Evolutionary conservation across 2,888 invertebrate genomes (phyloP), one percentile per base, ranked within the genome.

Genomic region (Agrotis exclamationis): DNA sequence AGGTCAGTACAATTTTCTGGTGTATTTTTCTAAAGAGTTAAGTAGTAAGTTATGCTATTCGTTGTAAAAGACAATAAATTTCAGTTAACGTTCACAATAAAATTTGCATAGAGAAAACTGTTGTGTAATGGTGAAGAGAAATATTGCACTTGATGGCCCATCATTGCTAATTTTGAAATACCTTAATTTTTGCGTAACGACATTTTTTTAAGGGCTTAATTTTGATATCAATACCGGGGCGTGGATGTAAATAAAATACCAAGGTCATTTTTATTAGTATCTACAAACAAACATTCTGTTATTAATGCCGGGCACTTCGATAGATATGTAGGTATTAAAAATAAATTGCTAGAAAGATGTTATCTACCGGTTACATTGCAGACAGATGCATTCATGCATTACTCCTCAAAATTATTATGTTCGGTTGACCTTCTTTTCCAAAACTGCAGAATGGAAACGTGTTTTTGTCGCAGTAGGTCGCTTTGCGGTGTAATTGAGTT

Each of bases 1-100:
- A 99, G 97, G 98, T 98, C 95, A 90, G 87, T 58, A 63, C 48
- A 47, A 44, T 62, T 65, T 70, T 63, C 50, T 59, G 53, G 20
- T 76, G 18, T 5, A 73, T 7, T 75, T 79, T 63, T 6, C 56
- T 1, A 1, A 48, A 57, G n/a, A 45, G 3, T 11, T 5, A 57
- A 33, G n/a, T n/a, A n/a, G n/a, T 59, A 45, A 16, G 18, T 6
- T 18, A 33, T 44, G 58, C 20, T 63, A 28, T 59, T 28, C 63
- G 28, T 50, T 11, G n/a, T 22, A 44, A 2, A 20, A n/a, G 48
- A 39, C 45, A 44, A n/a, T 48, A 58, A 74, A 76, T 63, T 13
- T 11, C 39, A 44, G 0, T 51, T 47, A 54, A 28, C 53, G 58
- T 59, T 74, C 39, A 33, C 56, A 57, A 76, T 76, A 60, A 50